Evolutionary conservation across 2,888 invertebrate species (phyloP).

Genomic region (Aproaerema taeniolella): DNA sequence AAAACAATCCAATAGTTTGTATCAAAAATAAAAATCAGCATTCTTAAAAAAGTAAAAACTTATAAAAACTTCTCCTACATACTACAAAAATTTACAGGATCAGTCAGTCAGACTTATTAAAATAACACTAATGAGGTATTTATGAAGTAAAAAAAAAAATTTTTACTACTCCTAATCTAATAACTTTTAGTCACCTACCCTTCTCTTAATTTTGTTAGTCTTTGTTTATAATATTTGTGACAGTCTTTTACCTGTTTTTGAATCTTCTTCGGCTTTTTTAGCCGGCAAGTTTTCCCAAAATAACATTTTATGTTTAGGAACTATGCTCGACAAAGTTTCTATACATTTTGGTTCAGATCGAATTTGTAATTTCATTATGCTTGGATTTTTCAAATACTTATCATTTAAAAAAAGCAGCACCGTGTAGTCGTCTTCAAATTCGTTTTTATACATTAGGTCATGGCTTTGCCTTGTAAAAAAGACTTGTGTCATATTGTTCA

Average conservation of each 20-base stretch:
- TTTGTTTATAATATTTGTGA: background rate
- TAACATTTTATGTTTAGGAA: slow-evolving; percentile 20
- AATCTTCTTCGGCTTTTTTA: slow-evolving; percentile 9
- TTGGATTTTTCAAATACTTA: slow-evolving; percentile 21
- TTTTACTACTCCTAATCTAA: background rate
- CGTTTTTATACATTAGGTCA: slow-evolving; percentile 21
- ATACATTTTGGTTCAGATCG: slow-evolving; percentile 19
- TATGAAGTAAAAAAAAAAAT: background rate
- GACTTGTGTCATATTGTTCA: slow-evolving; percentile 22
- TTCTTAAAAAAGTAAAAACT: too few species aligned
- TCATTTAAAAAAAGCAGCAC: slow-evolving; percentile 20
- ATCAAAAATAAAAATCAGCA: too few species aligned
- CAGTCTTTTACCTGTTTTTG: slow-evolving; percentile 1
- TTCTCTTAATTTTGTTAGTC: background rate
- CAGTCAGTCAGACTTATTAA: background rate
- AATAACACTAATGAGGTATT: background rate
- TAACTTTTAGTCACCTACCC: background rate
- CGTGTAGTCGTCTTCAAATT: slow-evolving; percentile 19
- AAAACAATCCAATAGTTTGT: too few species aligned
- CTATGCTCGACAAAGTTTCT: slow-evolving; percentile 14
- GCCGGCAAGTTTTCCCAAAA: slow-evolving; percentile 22
- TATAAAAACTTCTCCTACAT: too few species aligned
- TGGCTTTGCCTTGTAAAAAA: slow-evolving; percentile 17
- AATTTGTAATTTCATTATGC: slow-evolving; percentile 10
- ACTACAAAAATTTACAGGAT: background rate